Evolutionary conservation across 2,888 invertebrate genomes (phyloP).

Genomic region (Erebia palarica): DNA sequence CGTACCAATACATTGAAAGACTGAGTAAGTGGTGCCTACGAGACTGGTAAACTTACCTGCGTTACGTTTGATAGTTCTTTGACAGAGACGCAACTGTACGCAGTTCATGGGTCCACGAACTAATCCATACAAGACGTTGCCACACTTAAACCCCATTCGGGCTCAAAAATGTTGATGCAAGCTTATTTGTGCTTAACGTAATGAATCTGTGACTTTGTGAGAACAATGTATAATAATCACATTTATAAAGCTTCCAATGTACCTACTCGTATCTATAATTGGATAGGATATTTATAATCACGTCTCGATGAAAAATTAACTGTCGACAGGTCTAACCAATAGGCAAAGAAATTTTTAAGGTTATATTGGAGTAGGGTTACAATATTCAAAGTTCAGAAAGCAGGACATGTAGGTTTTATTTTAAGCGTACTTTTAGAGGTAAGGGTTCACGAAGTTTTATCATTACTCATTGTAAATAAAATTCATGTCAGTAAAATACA

Average conservation of each 20-base stretch:
- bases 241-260: background rate
- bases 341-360: slow-evolving; percentile 21
- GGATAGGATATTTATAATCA: slow-evolving; percentile 5
- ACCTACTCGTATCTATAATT: background rate
- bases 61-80: no score
- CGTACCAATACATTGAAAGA: no score
- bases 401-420: background rate
- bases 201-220: background rate
- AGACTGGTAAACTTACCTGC: no score
- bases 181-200: background rate
- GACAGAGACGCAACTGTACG: no score
- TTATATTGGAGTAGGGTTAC: slow-evolving; percentile 16
- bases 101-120: no score
- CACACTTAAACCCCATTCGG: no score
- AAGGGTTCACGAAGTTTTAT: no score
- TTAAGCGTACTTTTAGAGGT: no score
- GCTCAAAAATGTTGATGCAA: no score
- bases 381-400: background rate
- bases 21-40: no score
- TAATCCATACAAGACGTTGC: no score
- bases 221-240: slow-evolving; percentile 2
- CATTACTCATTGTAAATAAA: background rate
- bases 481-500: no score
- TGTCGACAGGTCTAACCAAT: background rate
- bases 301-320: slow-evolving; percentile 18